Base-by-base conservation (phyloP, 64 coral and sea anemone genomes). In the Pachyseris speciosa region DNA sequence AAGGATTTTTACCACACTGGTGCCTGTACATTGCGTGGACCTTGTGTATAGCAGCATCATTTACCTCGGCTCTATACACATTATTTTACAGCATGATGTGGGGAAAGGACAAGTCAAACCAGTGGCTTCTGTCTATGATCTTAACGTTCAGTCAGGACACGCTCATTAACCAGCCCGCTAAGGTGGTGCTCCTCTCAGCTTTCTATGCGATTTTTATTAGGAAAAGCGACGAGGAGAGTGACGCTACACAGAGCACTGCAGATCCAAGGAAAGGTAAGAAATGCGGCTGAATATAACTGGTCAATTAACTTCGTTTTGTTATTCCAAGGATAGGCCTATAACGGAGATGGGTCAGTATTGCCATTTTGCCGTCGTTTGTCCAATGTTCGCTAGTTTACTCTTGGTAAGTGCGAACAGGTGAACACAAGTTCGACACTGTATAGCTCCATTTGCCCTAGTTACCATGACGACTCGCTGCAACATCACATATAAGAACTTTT, bases 1-100 rank as follows among this genome's bases (percentile, higher is more conserved):
- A 74, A 44, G 70, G 70, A 42, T 47, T 74, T 40, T 27, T 94
- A 12, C 92, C 92, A 4, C 27, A 89, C 66, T 94, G 92, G 92
- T 45, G 49, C 15, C n/a, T 94, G 16, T 84, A 94, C 26, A 37
- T 94, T 19, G 92, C 47, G 3, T 94, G 87, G 67, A 37, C 64
- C 20, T 53, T 94, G 24, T 94, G 92, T 43, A 83, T 94, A 7
- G 8, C 31, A 7, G 30, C 67, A 8, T 94, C 92, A 24, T 32
- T 94, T 22, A 89, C 76, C 20, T 94, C 92, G 2, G 86, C 85
- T 19, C 20, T 94, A 52, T 94, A 74, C 34, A 80, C 76, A 0
- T 55, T 94, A 26, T 94, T 94, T 77, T 94, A 94, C 19, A 88
- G n/a, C n/a, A n/a, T n/a, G n/a, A 94, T n/a, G n/a, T n/a, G n/a